Base-by-base conservation (phyloP, 2,888 invertebrate genomes). In the Torymus texanus region DNA sequence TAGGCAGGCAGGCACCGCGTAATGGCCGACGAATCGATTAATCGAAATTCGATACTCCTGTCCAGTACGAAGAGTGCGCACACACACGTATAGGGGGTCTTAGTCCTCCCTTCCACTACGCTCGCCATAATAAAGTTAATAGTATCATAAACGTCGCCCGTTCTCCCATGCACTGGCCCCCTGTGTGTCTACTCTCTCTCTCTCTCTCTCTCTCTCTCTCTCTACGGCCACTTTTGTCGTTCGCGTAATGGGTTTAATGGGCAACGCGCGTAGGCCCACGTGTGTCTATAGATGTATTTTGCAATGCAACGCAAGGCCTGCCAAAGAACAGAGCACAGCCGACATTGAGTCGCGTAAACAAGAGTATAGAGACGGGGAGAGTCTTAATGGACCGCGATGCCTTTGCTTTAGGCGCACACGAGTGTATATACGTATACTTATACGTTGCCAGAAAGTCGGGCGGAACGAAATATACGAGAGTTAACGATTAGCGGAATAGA, bases 31-130 rank as follows among this genome's bases (percentile, higher is more conserved):
- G 86, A 85, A 88, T 88, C 90, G 90, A 90, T 90, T 90, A 89
- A 90, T 90, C 88, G 89, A 89, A 88, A 89, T 89, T 89, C 89
- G 88, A 90, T 90, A 88, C 85, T 82, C 41, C 41, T 41, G 41
- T 41, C 41, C 41, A 8, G 41, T 8, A 41, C 41, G 41, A 41
- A 41, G 41, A 41, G 41, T 41, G 41, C 29, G 29, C 68, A 24
- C 29, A 21, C 62, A 75, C 51, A 59, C 41, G 21, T 59, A 59
- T 56, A 65, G 63, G 74, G 78, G 83, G 84, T 86, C 85, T 86
- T 84, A 83, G 83, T 79, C 82, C 83, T 80, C 79, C n/a, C 59
- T 68, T 79, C 82, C 79, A 61, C 29, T 12, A 51, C 76, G 55
- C 75, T 75, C 76, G 72, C 80, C 79, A 82, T 86, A 86, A 88